phyloP scores from a whole-genome alignment of 2,113 vertebrate species.

The Ammospiza nelsoni region DNA sequence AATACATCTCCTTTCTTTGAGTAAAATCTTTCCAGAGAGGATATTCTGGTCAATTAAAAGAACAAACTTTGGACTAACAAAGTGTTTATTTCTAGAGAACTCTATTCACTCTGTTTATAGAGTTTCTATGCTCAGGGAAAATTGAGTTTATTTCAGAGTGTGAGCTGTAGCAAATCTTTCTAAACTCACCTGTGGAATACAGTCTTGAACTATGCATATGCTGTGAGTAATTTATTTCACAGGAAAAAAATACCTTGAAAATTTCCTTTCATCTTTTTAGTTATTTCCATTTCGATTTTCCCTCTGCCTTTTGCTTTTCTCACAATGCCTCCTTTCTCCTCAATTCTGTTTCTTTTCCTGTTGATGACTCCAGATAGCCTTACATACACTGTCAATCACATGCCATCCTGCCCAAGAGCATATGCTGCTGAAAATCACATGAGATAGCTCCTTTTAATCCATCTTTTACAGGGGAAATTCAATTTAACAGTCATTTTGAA shows the following conservation, averaged over 20 bases:
- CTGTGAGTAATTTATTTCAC: not conserved
- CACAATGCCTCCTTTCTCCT: conserved; percentile 43
- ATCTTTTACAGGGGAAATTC: conserved; percentile 58
- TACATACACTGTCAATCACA: conserved; percentile 45
- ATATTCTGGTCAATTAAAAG: not conserved
- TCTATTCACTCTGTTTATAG: not conserved
- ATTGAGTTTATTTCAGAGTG: not conserved
- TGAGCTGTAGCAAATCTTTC: not conserved
- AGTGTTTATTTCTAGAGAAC: not conserved
- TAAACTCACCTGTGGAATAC: not conserved
- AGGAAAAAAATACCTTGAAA: not conserved
- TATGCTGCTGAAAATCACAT: conserved; percentile 17
- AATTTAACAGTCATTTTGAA: conserved; percentile 63
- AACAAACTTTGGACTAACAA: not conserved
- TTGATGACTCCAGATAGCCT: conserved; percentile 28
- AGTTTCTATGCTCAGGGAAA: not conserved
- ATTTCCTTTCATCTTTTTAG: conserved; percentile 3
- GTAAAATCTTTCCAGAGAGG: not conserved
- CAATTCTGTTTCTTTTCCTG: not conserved
- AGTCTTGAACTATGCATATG: not conserved
- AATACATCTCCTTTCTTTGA: not conserved
- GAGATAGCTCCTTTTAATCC: conserved; percentile 28
- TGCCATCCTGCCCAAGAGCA: conserved; percentile 39
- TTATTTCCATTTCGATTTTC: not conserved
- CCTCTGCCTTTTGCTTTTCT: not conserved